Base-by-base conservation (phyloP, 2,888 invertebrate genomes). In the Drosophila austrosaltans region DNA sequence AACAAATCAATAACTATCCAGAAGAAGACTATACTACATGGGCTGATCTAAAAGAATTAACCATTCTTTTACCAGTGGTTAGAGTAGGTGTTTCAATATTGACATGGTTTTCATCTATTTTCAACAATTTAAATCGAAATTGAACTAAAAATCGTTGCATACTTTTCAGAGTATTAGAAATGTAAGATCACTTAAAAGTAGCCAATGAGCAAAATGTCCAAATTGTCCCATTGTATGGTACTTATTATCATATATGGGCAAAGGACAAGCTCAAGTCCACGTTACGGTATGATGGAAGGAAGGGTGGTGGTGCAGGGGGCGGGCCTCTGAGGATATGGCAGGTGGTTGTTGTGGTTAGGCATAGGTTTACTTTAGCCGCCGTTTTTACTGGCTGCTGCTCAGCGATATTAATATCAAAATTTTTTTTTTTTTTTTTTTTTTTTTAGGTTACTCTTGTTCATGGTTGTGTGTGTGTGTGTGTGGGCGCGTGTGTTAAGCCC, bases 381-480 rank as follows among this genome's bases (percentile, higher is more conserved):
- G 66, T 44, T 57, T 58, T 48, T 48, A 25, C 22, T 48, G 66
- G 70, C 66, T 65, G 53, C 53, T 77, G 86, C 65, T 80, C 30
- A 56, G 72, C 72, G 81, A 72, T 86, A 88, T 82, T 88, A 86
- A 86, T 81, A 86, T 82, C 81, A 86, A 80, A 75, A 86, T 85
- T 63, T 73, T 48, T 48, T 22, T 8, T 22, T 22, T 10, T 25
- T 8, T 8, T 8, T 6, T 16, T 16, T 42, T 6, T 42, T 42
- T 48, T 25, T 20, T 20, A 48, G 44, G 20, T 25, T 25, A 16
- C 22, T 67, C 58, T 54, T 72, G 40, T 28, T 54, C 5, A 42
- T 2, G 5, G 66, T 44, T 25, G 42, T 48, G 32, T 25, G 25
- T 63, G 20, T 36, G 62, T 56, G 56, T 16, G 56, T 53, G 44